Evolutionary conservation across 2,888 invertebrate species (phyloP).

Genomic region (Dimorphilus gyrociliatus): DNA sequence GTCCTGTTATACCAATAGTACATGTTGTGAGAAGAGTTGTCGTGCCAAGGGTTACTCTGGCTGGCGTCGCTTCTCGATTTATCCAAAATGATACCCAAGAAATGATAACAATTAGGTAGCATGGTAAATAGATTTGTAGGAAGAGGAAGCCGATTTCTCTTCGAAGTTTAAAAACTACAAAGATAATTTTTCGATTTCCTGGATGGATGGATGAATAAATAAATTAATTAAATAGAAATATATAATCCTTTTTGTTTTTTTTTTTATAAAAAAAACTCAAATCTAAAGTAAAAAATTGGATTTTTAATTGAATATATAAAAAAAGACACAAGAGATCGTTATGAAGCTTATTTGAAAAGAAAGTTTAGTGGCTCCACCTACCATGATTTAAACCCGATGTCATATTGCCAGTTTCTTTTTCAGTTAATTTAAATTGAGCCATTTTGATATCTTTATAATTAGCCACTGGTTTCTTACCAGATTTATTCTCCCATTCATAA

Average conservation of each 20-base stretch:
- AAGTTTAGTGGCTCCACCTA: neutral
- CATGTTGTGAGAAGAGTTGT: constrained; percentile 15
- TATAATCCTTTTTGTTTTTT: too few species aligned
- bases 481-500: constrained; percentile 8
- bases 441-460: constrained; percentile 11
- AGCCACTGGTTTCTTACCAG: constrained; percentile 9
- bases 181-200: constrained; percentile 72
- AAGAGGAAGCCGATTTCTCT: constrained; percentile 85
- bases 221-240: too few species aligned
- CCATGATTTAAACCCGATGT: constrained; percentile 1
- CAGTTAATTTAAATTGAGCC: constrained; percentile 11
- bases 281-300: neutral
- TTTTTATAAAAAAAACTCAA: neutral
- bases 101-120: constrained; percentile 77
- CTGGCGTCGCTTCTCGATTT: constrained; percentile 82
- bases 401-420: constrained; percentile 2
- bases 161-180: constrained; percentile 79
- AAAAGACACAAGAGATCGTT: too few species aligned
- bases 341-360: too few species aligned
- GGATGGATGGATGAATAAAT: constrained; percentile 4
- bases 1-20: constrained; percentile 13
- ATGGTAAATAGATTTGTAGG: constrained; percentile 87
- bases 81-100: constrained; percentile 98
- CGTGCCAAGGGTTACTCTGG: constrained; percentile 70
- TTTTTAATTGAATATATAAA: constrained; percentile 1